Evolutionary conservation across 1,140 invertebrate genomes (phyloP).

Genomic region (Eufriesea mexicana): DNA sequence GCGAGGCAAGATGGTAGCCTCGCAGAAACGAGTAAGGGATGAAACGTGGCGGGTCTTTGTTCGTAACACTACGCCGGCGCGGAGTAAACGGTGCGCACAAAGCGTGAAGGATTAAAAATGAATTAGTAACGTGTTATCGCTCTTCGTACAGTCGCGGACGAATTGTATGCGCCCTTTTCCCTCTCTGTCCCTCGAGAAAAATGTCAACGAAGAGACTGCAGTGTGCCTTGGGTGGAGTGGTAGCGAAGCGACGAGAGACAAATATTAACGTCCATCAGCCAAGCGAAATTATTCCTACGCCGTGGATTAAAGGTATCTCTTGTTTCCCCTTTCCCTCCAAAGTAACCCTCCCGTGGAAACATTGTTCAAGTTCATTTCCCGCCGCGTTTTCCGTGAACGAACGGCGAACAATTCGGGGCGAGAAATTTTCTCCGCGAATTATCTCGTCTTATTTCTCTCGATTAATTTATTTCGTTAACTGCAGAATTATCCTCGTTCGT

Average conservation of each 20-base stretch:
- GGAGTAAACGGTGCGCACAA: conserved; percentile 37
- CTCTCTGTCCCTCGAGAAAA: conserved; percentile 23
- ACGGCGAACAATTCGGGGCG: not conserved
- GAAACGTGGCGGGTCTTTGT: conserved; percentile 17
- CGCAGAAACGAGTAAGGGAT: conserved; percentile 24
- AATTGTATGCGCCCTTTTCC: not conserved
- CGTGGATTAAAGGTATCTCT: conserved; percentile 6
- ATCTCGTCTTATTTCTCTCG: not conserved
- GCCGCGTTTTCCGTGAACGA: not conserved
- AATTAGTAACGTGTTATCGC: conserved; percentile 60
- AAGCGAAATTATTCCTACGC: conserved; percentile 19
- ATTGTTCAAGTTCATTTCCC: conserved; percentile 2
- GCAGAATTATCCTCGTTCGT: not conserved
- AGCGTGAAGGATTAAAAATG: conserved; percentile 60
- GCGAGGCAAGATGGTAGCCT: not conserved
- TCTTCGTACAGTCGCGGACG: conserved; percentile 28
- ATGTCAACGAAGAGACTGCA: conserved; percentile 22
- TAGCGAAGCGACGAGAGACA: conserved; percentile 10
- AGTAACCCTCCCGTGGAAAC: not conserved
- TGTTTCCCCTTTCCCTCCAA: too few species aligned
- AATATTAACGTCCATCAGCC: conserved; percentile 12
- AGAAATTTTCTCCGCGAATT: not conserved
- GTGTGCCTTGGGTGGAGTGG: not conserved
- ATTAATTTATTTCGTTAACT: not conserved
- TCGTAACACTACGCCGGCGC: not conserved